Conservation (phyloP, 2,797 vertebrate species). For the Mus spretus region DNA sequence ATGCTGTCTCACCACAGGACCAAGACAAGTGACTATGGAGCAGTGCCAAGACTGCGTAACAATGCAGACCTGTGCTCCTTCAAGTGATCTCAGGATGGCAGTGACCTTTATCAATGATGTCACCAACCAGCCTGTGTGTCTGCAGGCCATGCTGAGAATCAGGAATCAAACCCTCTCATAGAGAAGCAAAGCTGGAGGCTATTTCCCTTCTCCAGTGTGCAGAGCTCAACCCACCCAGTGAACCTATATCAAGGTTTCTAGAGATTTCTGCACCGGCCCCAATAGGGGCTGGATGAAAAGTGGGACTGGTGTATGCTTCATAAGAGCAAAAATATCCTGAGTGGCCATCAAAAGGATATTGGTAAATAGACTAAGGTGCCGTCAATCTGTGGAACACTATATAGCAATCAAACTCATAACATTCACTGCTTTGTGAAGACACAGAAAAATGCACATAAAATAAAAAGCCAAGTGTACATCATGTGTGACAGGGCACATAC, state of each 20-base stretch:
- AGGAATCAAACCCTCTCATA: slow-evolving; percentile 36
- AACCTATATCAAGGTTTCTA: background rate
- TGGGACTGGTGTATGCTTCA: background rate
- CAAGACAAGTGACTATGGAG: background rate
- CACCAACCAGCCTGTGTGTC: background rate
- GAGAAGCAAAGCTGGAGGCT: background rate
- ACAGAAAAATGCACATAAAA: slow-evolving; percentile 21
- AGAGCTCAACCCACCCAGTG: background rate
- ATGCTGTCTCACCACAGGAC: background rate
- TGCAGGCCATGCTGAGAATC: background rate
- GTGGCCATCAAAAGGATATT: background rate
- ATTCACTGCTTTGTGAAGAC: background rate
- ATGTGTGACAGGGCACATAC: background rate
- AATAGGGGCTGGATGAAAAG: background rate
- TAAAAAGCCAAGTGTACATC: background rate
- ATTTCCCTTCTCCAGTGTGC: background rate
- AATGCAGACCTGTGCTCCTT: background rate
- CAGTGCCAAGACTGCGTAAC: background rate
- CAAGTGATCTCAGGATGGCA: background rate
- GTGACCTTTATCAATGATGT: background rate
- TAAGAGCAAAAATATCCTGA: background rate
- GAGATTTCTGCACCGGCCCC: background rate
- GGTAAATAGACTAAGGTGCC: background rate
- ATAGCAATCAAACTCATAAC: background rate
- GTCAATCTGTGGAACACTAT: background rate